Evolutionary conservation across 2,113 vertebrate species (phyloP).

Genomic region (Oreochromis spilurus): DNA sequence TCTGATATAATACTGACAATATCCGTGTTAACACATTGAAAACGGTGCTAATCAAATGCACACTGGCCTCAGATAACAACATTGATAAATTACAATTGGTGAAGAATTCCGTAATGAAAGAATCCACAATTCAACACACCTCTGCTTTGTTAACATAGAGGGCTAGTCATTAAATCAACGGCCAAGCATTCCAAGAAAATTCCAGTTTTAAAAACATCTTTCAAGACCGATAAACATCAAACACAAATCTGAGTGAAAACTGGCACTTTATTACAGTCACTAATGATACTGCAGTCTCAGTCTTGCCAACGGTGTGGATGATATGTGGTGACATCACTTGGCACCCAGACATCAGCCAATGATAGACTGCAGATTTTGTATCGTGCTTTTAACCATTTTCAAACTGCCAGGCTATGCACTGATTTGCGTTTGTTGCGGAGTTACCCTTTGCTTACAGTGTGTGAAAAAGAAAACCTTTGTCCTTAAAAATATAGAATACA

Average conservation of each 20-base stretch:
- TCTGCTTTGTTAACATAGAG: conserved; percentile 12
- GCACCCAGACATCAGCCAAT: background rate
- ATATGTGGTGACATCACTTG: background rate
- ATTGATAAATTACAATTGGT: conserved; percentile 13
- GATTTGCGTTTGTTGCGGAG: conserved; percentile 1
- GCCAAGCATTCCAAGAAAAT: conserved; percentile 18
- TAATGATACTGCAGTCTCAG: background rate
- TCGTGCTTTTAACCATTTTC: background rate
- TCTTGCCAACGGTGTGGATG: background rate
- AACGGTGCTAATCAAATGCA: background rate
- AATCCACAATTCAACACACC: conserved; percentile 36
- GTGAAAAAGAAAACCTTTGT: background rate
- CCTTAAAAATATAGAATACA: background rate
- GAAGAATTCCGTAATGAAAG: conserved; percentile 13
- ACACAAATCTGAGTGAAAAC: conserved; percentile 11
- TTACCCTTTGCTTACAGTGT: background rate
- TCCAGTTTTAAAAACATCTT: background rate
- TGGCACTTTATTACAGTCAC: background rate
- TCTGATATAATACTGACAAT: background rate
- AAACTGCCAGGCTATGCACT: background rate
- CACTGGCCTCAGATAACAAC: conserved; percentile 15
- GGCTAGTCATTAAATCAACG: conserved; percentile 41
- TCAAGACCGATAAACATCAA: background rate
- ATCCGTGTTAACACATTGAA: background rate
- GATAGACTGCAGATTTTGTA: background rate